A percentile compares a stretch with the other conserved stretches of the same genome.
These are phyloP conservation scores for Pollenia labialis DNA, from an alignment of 2,888 invertebrate species.

Conservation along the genomic window DNA sequence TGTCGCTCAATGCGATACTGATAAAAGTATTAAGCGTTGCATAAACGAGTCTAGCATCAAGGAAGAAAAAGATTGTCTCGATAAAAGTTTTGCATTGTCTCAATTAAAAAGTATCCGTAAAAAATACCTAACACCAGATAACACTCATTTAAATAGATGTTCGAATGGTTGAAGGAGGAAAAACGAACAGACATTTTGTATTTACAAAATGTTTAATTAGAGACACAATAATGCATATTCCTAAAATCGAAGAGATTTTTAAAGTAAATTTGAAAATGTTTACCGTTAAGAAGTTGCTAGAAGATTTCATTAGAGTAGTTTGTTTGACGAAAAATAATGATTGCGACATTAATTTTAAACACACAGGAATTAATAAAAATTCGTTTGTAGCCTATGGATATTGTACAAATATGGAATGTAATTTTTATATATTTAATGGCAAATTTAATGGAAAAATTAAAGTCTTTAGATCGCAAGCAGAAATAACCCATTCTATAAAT, in stretches of 20 bases:
- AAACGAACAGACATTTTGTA: not conserved
- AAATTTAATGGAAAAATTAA: not conserved
- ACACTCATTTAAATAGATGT: slow-evolving; percentile 1
- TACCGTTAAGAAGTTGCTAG: not conserved
- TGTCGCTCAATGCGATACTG: too few species aligned
- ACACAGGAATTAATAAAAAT: not conserved
- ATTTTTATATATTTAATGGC: not conserved
- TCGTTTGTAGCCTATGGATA: not conserved
- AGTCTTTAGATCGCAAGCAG: slow-evolving; percentile 4
- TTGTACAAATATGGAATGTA: not conserved
- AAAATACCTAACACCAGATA: not conserved
- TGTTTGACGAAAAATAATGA: too few species aligned
- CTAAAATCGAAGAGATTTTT: not conserved
- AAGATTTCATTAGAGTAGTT: too few species aligned
- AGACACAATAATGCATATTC: not conserved
- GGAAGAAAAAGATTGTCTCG: too few species aligned
- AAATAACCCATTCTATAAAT: slow-evolving; percentile 2
- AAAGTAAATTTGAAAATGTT: not conserved
- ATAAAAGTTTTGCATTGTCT: too few species aligned
- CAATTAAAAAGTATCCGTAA: not conserved
- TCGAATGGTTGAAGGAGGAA: not conserved
- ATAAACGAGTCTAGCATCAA: too few species aligned
- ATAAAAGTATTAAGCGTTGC: too few species aligned
- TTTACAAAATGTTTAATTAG: not conserved
- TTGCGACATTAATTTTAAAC: too few species aligned